A percentile compares a stretch with the other conserved stretches of the same genome.
These are phyloP conservation scores for Struthio camelus DNA, from an alignment of 2,113 vertebrate species.

Conservation along the genomic window DNA sequence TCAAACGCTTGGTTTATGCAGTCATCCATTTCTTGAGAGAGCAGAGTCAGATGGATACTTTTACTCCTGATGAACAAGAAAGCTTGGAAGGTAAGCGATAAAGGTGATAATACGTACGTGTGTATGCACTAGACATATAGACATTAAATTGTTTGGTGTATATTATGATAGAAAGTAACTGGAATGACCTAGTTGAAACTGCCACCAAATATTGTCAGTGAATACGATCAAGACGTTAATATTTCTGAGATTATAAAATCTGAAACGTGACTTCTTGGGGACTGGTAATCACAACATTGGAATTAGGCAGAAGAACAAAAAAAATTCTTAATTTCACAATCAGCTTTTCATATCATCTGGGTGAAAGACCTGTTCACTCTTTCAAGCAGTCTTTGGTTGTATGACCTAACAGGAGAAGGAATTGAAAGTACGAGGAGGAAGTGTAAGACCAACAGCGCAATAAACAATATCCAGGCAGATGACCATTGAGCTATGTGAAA, in stretches of 20 bases:
- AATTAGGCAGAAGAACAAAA: neutral
- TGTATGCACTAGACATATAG: neutral
- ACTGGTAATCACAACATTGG: neutral
- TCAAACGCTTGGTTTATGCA: conserved; percentile 93
- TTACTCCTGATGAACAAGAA: conserved; percentile 95
- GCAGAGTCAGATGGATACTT: conserved; percentile 89
- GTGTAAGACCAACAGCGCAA: neutral
- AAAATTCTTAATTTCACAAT: neutral
- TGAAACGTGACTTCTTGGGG: neutral
- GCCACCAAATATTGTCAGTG: neutral
- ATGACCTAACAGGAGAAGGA: neutral
- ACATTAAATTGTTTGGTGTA: neutral
- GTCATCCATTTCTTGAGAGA: conserved; percentile 96
- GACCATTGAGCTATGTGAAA: neutral
- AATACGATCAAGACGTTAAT: neutral
- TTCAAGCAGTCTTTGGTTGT: neutral
- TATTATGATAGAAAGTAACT: neutral
- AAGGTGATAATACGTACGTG: neutral
- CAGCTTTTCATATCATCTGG: neutral
- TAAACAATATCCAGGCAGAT: neutral
- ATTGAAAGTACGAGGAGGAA: neutral
- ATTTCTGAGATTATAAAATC: neutral
- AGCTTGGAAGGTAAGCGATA: conserved; percentile 90
- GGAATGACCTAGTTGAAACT: neutral
- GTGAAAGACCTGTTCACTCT: neutral